Evolutionary conservation across 1,140 invertebrate genomes (phyloP), one percentile per base, ranked within the genome.

Genomic region (Drosophila nigromelanica): DNA sequence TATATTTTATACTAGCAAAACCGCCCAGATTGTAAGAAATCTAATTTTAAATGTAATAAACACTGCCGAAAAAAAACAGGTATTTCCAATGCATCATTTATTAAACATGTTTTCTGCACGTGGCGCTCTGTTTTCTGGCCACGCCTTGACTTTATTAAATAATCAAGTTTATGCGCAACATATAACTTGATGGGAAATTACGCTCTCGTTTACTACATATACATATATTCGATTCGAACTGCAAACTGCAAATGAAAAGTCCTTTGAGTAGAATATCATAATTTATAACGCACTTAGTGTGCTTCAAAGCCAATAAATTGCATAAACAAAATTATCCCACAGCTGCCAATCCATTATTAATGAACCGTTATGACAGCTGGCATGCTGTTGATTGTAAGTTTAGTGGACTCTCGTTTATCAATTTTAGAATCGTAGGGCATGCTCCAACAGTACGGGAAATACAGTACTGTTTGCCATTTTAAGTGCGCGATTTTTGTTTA

Each of bases 211-310:
- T 33, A 24, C 21, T 1, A 3, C 3, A 11, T 11, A 7, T 50
- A 21, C 18, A 27, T 24, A 18, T 18, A 6, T 12, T 52, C 8
- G 14, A 52, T 35, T 52, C 5, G 37, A 52, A 21, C 10, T 48
- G 15, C 42, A 24, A 24, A 54, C 7, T 55, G 30, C 24, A 55
- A 64, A 48, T 47, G 11, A 30, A 64, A 64, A 42, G 11, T 42
- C 33, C 37, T 30, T 70, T 18, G 27, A 14, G 10, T 18, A 3
- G 12, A 39, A 64, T 48, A 47, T 15, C 35, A 30, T 7, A 48
- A 47, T 55, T 51, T 55, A 66, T 58, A 58, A 66, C 58, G 52
- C 51, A 50, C 39, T 66, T 27, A 21, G 21, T 62, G 45, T 39
- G 67, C 12, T 6, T 15, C 18, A 3, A 51, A n/a, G 48, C 47